Evolutionary conservation across 1,140 invertebrate species (phyloP), one percentile per base, ranked within the genome.

Genomic region (Anastatus disparis): DNA sequence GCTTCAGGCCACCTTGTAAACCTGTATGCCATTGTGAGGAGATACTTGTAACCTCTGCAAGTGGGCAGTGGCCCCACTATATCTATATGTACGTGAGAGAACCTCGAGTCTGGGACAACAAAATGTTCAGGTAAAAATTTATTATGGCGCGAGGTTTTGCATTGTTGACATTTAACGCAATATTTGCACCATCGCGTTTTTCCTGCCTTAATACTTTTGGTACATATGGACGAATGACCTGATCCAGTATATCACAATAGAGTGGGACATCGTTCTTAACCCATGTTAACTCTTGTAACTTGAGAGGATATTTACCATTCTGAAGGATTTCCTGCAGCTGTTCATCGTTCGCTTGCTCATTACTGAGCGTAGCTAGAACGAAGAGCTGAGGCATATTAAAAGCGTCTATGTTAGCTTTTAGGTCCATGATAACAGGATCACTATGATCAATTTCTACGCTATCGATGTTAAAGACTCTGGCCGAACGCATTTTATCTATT

Each of bases 11-110:
- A 35, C 10, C 31, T 35, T 6, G 31, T 6, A 35, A 75, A 81
- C 24, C 81, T 61, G 70, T 88, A 87, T 0, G 87, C 82, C 13
- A 80, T 75, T 1, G 87, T 88, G 0, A 88, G 68, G 10, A 79
- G 73, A 71, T 87, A 86, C 83, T 9, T 82, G 35, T 24, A 81
- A 77, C 24, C 86, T 70, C 1, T 82, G 86, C 15, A 81, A 81
- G 10, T 86, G 76, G 7, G 87, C 73, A 13, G 44, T 10, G 31
- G 31, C 10, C n/a, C 31, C 31, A 35, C 31, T 4, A 35, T 4
- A 74, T 85, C 85, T 0, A 87, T 58, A 70, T 87, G 77, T 0
- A 86, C 59, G 50, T 82, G 79, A 3, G 71, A 12, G 63, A 85
- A 85, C 7, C 79, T 38, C 0, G 8, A 17, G 10, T 71, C 58